Evolutionary conservation across 2,888 invertebrate genomes (phyloP), one percentile per base, ranked within the genome.

Genomic region (Troides aeacus): DNA sequence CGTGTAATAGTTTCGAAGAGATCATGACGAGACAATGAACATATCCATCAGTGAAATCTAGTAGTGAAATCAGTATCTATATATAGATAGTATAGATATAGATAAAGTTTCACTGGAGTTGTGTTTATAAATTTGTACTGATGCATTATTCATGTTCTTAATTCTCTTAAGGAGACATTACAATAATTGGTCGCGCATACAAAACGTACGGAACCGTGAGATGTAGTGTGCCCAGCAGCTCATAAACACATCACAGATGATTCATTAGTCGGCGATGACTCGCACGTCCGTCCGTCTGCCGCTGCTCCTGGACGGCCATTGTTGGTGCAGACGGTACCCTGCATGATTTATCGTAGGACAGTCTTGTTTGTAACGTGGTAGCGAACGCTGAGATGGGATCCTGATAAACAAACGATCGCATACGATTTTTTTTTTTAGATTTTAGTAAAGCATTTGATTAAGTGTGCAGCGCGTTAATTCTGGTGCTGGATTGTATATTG

Each of bases 311-410:
- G 69, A 72, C 74, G n/a, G 62, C 68, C 74, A 72, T 76, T 74
- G 75, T 77, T 74, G 72, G 71, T 69, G 57, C 72, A 75, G 77
- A 77, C 73, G 77, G 78, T 74, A 81, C 83, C 75, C 62, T 74
- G 81, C 82, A 85, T 85, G 84, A 86, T 86, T 84, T 82, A 86
- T 86, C 78, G 79, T 81, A 71, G 74, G 72, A 77, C 77, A 77
- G 76, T 75, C 74, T 68, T 57, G 66, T 71, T 66, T 69, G 69
- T 64, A 61, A 69, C 62, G 65, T 71, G 75, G 74, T 73, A 75
- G 75, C 75, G 71, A 73, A 66, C 66, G 65, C 58, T 21, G 7
- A 3, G 62, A 56, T 65, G 61, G 67, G 30, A 68, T 23, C 39
- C 21, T 8, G 39, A 64, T 68, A 63, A 63, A 59, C 58, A 58